Base-by-base conservation (phyloP, 2,888 invertebrate species). In the Athetis lepigone region DNA sequence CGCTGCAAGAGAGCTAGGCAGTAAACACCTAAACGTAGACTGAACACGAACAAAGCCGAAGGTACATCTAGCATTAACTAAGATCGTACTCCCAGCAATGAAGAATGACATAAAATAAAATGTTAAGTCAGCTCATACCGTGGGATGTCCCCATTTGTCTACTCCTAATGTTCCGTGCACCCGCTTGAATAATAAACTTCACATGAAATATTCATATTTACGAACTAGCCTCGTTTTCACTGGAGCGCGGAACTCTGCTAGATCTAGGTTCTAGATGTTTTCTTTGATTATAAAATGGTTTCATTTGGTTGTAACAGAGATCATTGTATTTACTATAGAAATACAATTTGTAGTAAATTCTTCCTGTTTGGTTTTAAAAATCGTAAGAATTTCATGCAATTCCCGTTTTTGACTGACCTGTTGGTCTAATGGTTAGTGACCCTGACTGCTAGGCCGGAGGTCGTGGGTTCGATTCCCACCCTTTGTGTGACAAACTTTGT, bases 121-220 rank as follows among this genome's bases (percentile, higher is more conserved):
- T 29, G 21, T 37, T 16, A 4, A 51, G 13, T 43, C 33, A 49
- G 13, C 50, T 66, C 19, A 42, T 40, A 25, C 19, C 40, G 58
- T 77, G 61, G 61, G 56, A 68, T 65, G 61, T 57, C 52, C 8
- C 51, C 52, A 62, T 75, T 66, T 71, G 72, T 59, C 74, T 59
- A 27, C 13, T 46, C 8, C 46, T 57, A 71, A 75, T 62, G 65
- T 59, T 61, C 11, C 47, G 52, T 62, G 51, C 58, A 75, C 21
- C 25, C 46, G n/a, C 43, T 49, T 57, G 77, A 75, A 77, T 77
- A 73, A 54, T 68, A 57, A 61, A 77, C 40, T n/a, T n/a, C 13
- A 56, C 54, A 77, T 69, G 74, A 77, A 75, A 77, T 75, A 75
- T 75, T 77, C 59, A 73, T 77, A 45, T 23, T 27, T 43, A 39